Evolutionary conservation across 1,140 invertebrate genomes (phyloP).

Genomic region (Aphis gossypii): DNA sequence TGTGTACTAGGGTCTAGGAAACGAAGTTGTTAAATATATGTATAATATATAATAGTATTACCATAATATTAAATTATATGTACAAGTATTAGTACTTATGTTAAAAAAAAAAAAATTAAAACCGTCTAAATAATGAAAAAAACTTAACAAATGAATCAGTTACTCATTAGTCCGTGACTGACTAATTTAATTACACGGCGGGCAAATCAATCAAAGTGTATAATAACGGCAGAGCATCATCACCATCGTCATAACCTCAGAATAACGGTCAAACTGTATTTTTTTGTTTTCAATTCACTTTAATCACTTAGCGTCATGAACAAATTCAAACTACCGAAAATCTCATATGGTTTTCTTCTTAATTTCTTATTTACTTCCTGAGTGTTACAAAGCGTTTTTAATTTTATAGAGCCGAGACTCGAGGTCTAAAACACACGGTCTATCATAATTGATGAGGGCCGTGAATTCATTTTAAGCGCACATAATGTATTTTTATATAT

Average conservation of each 20-base stretch:
- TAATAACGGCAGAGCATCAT: constrained; percentile 29
- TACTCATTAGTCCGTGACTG: constrained; percentile 39
- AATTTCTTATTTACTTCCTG: not conserved
- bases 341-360: not conserved
- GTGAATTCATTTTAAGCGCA: not conserved
- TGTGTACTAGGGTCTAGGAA: not conserved
- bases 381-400: not conserved
- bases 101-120: not conserved
- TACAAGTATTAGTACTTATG: not conserved
- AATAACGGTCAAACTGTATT: not conserved
- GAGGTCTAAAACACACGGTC: not conserved
- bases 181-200: constrained; percentile 44
- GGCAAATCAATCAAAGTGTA: constrained; percentile 20
- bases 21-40: not conserved
- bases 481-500: not conserved
- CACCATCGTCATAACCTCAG: not conserved
- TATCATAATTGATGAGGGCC: too few species aligned
- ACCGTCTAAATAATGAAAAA: constrained; percentile 52
- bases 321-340: not conserved
- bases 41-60: not conserved
- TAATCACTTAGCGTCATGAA: not conserved
- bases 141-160: not conserved
- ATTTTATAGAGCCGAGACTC: not conserved
- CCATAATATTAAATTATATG: not conserved
- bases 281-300: not conserved